Evolutionary conservation across 2,113 vertebrate genomes (phyloP), one percentile per base, ranked within the genome.

Genomic region (Prunella himalayana): DNA sequence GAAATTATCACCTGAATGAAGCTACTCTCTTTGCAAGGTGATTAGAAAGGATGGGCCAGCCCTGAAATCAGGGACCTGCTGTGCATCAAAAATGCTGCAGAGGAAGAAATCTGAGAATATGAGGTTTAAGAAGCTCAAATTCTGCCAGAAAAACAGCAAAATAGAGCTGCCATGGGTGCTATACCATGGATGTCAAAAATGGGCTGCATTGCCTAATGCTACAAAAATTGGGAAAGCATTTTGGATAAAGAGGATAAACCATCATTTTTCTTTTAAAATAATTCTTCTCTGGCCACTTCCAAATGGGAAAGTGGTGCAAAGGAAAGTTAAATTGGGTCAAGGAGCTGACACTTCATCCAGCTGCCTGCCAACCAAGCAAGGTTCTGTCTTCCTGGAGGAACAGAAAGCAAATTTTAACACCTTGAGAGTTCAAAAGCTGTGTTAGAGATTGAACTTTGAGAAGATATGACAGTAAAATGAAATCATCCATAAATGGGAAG

Each of bases 1-100:
- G 15, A 51, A 56, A 24, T 23, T 56, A 9, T 56, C n/a, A 42
- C 20, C 23, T 15, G 42, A 68, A 27, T 69, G 30, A 54, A 70
- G 25, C 7, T 23, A 2, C 17, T 27, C 25, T 44, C 8, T 35
- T 15, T 31, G 3, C 11, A 15, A 4, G 0, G 8, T 35, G 10
- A 9, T 12, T 28, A 25, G 28, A 71, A 73, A 7, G 28, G 35
- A 41, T 0, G 2, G 42, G 2, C 3, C 9, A 20, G 16, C 9
- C 30, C 56, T 54, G 56, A 83, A 66, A 76, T 47, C 6, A 23
- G 8, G 41, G 56, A 50, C 7, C 33, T 50, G 33, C 2, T 22
- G 7, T 4, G 20, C 27, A 49, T 19, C 8, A 66, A 28, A 94
- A 78, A 18, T 13, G 35, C 11, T 37, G 33, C 33, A 80, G 42